These are phyloP conservation scores for Xiphydria camelus DNA, from an alignment of 2,888 invertebrate species.

Conservation along the genomic window DNA sequence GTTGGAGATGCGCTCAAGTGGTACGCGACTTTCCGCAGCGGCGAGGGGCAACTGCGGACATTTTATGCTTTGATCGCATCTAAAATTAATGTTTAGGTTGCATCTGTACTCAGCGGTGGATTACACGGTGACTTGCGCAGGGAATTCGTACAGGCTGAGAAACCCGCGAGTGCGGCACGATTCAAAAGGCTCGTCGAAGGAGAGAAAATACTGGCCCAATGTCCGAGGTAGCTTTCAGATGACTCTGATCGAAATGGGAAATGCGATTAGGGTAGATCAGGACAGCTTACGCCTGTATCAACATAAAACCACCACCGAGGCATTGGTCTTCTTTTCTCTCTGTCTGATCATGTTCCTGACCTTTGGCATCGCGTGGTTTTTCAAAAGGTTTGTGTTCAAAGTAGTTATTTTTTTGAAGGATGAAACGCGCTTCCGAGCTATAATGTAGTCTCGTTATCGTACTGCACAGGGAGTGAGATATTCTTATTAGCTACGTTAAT, in stretches of 20 bases:
- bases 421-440: not conserved
- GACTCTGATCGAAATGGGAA: constrained; percentile 12
- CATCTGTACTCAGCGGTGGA: constrained; percentile 12
- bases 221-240: constrained; percentile 22
- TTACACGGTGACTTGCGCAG: constrained; percentile 10
- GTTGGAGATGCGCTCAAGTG: constrained; percentile 14
- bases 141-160: constrained; percentile 8
- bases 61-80: not conserved
- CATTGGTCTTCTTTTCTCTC: constrained; percentile 46
- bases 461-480: too few relatives aligned
- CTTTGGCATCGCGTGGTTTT: constrained; percentile 45
- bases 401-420: not conserved
- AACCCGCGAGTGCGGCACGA: constrained; percentile 11
- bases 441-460: too few relatives aligned
- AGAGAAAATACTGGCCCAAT: constrained; percentile 20
- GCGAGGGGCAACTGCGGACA: too few relatives aligned
- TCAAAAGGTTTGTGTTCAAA: constrained; percentile 44
- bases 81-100: not conserved
- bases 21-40: too few relatives aligned
- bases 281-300: constrained; percentile 20
- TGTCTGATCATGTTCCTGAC: constrained; percentile 46
- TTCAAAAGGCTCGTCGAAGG: not conserved
- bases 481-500: too few relatives aligned
- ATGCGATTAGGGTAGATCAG: constrained; percentile 11
- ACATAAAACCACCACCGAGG: constrained; percentile 28